Conservation (phyloP, 2,888 invertebrate species). For the Eristalis arbustorum region DNA sequence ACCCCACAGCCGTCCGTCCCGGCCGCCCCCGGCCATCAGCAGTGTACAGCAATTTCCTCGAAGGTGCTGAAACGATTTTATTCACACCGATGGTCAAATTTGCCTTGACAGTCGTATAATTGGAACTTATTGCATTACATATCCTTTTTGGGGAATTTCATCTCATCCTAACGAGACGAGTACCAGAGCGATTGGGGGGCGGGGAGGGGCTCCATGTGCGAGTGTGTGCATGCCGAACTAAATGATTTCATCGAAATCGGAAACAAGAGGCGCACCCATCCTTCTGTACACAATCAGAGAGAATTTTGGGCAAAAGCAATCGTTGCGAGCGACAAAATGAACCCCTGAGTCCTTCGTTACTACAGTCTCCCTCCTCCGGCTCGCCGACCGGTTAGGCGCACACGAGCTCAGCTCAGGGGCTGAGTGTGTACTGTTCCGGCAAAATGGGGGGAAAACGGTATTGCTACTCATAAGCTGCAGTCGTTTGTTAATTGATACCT, state of each 20-base stretch:
- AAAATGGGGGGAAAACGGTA: not conserved
- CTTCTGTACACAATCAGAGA: not conserved
- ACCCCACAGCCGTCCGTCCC: not conserved
- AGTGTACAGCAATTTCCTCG: not conserved
- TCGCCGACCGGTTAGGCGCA: not conserved
- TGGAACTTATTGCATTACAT: not conserved
- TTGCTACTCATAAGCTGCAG: not conserved
- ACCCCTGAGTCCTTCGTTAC: not conserved
- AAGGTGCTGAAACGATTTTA: not conserved
- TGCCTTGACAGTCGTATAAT: not conserved
- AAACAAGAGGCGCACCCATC: not conserved
- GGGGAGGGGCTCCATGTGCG: not conserved
- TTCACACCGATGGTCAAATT: not conserved
- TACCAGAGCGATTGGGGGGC: not conserved
- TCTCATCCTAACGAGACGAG: not conserved
- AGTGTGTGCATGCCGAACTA: not conserved
- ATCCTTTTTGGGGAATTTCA: not conserved
- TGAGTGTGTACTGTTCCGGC: not conserved
- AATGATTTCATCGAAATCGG: not conserved
- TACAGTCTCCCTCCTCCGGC: not conserved
- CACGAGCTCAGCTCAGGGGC: not conserved
- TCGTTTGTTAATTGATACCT: not conserved
- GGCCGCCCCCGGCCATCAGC: not conserved
- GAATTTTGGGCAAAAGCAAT: not conserved
- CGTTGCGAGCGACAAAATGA: not conserved